Percentiles rank a stretch among this genome's conserved stretches.
Conservation (phyloP, 2,797 vertebrate species). For the Parauchenoglanis punctatus region DNA sequence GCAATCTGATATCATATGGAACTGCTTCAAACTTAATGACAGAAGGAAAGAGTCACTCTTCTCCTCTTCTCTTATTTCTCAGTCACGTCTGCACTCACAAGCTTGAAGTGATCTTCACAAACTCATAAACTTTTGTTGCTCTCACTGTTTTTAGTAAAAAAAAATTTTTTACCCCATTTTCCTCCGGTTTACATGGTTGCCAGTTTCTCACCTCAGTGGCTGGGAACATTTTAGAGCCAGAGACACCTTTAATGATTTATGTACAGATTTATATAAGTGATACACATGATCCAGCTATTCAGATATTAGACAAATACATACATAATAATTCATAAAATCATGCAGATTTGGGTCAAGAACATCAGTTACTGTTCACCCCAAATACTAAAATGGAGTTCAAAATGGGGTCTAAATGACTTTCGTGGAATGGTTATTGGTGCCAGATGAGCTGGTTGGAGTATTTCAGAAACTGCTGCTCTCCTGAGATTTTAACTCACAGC, state of each 20-base stretch:
- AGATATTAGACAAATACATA: too few species aligned
- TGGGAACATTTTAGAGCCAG: background rate
- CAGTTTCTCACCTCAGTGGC: background rate
- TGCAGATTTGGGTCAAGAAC: background rate
- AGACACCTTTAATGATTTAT: background rate
- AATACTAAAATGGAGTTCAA: background rate
- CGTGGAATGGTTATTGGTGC: background rate
- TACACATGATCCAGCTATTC: background rate
- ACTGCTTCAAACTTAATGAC: background rate
- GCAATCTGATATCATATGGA: background rate
- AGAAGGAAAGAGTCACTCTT: background rate
- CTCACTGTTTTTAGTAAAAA: background rate
- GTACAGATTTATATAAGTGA: background rate
- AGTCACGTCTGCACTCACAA: too few species aligned
- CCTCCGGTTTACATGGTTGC: background rate
- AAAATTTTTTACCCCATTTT: background rate
- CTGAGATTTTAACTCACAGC: background rate
- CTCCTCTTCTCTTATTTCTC: background rate
- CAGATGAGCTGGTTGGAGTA: background rate
- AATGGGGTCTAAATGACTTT: background rate
- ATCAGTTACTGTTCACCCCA: background rate
- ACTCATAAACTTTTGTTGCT: background rate
- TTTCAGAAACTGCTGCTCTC: background rate
- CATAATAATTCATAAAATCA: background rate
- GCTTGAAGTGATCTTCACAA: background rate